These are phyloP conservation scores for Pantherophis vulpinus DNA, from an alignment of 2,797 vertebrate species.

Conservation along the genomic window DNA sequence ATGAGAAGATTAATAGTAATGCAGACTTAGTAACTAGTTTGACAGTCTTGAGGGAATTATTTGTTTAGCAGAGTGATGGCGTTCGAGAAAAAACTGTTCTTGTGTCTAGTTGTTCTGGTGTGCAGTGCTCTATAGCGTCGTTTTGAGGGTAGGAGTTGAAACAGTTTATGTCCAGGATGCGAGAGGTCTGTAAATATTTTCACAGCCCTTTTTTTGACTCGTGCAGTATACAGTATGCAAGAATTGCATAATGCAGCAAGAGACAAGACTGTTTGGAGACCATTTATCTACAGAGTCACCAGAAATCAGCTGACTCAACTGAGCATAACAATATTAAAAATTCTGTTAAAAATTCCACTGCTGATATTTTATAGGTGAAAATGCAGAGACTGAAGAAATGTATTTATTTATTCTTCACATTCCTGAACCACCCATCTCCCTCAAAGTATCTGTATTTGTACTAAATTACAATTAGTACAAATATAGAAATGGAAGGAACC, in stretches of 20 bases:
- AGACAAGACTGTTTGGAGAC: background rate
- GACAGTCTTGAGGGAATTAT: too few relatives aligned
- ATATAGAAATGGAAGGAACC: background rate
- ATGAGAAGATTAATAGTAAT: too few relatives aligned
- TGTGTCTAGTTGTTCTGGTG: too few relatives aligned
- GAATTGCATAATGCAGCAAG: background rate
- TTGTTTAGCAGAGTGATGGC: too few relatives aligned
- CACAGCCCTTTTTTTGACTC: too few relatives aligned
- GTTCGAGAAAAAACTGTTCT: too few relatives aligned
- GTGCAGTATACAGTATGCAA: background rate
- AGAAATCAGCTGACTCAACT: background rate
- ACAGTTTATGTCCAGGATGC: too few relatives aligned
- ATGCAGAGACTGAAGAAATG: background rate
- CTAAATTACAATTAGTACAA: background rate
- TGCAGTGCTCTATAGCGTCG: too few relatives aligned
- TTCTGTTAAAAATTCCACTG: background rate
- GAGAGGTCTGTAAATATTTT: too few relatives aligned
- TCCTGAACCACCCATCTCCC: background rate
- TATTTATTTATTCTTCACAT: background rate
- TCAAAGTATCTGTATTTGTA: background rate
- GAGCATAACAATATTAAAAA: background rate
- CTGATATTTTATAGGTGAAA: background rate
- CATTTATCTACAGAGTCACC: background rate
- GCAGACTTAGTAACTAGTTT: too few relatives aligned
- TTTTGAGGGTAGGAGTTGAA: too few relatives aligned